Evolutionary conservation across 2,888 invertebrate species (phyloP), one percentile per base, ranked within the genome.

Genomic region (Tuta absoluta): DNA sequence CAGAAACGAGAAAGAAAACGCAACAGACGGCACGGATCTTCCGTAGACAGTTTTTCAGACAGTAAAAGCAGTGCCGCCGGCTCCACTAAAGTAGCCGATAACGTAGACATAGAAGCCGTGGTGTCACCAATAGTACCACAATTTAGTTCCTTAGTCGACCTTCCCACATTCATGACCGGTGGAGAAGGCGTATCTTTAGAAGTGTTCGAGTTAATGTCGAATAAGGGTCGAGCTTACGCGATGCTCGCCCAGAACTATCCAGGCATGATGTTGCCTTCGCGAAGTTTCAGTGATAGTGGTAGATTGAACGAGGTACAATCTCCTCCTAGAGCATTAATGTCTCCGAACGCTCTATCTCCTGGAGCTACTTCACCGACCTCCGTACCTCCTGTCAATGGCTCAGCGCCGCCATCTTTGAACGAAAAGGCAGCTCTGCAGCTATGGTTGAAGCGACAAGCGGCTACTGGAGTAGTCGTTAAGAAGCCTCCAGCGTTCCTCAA

Each of bases 121-220:
- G 80, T 83, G 3, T 81, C 88, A 4, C 83, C 87, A 0, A 80
- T 78, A 58, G 83, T 84, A 24, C 93, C 95, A 56, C 89, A 94
- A 60, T 95, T 94, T 77, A 95, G 95, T 74, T 97, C 97, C n/a
- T 91, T 97, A 72, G 95, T 97, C 12, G 96, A 95, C 77, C 87
- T 98, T 65, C 98, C 97, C 0, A 98, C 97, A 0, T 98, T 94
- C 77, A 94, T 97, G 70, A 94, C 94, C 58, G 94, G 95, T 68
- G 95, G 95, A 0, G 96, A 96, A 81, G 95, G 94, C 65, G 94
- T 96, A 0, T 95, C 96, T 0, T 81, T 95, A 7, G 96, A 96
- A 86, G 95, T 95, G 24, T 91, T 96, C 69, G 95, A 95, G 79
- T 79, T 95, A 71, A 91, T 96, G 79, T 94, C 95, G 61, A 93